Percentiles rank a stretch among this genome's conserved stretches.
Evolutionary conservation across 53 echinoderm and acorn worm species (phyloP).

Genomic region (Echinometra lucunter): DNA sequence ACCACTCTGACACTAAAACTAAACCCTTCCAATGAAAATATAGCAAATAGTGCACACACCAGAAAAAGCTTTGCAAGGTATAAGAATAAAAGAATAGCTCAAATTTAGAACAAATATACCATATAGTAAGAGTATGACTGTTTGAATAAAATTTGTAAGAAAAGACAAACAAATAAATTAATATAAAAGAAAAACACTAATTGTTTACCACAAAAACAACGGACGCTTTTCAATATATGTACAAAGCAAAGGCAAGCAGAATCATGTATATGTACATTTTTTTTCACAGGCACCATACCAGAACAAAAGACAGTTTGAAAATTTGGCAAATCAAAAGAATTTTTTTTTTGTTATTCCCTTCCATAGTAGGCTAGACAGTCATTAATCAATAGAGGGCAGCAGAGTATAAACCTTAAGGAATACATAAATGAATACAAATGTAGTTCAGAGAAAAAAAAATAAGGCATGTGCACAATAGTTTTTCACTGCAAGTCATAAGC

Average conservation of each 20-base stretch:
- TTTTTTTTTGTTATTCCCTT: background rate
- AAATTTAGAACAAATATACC: conserved; percentile 8
- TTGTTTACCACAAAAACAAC: background rate
- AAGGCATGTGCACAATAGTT: background rate
- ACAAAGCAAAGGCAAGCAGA: conserved; percentile 25
- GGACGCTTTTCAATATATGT: background rate
- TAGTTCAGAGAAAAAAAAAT: no score
- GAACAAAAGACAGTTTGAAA: background rate
- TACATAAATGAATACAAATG: no score
- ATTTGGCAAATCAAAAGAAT: conserved; percentile 5
- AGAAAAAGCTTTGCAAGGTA: background rate
- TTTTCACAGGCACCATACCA: background rate
- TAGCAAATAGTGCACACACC: conserved; percentile 20
- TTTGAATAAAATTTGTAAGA: background rate
- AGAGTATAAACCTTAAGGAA: background rate
- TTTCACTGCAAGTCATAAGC: background rate
- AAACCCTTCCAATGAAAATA: background rate
- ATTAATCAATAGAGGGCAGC: background rate
- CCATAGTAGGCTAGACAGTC: background rate
- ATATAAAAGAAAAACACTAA: background rate
- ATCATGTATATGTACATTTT: background rate
- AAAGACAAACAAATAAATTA: background rate
- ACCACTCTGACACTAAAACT: background rate
- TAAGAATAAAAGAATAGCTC: conserved; percentile 18
- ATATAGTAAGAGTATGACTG: background rate